These are phyloP conservation scores for Volucella zonaria DNA, from an alignment of 2,888 invertebrate genomes.

Conservation along the genomic window DNA sequence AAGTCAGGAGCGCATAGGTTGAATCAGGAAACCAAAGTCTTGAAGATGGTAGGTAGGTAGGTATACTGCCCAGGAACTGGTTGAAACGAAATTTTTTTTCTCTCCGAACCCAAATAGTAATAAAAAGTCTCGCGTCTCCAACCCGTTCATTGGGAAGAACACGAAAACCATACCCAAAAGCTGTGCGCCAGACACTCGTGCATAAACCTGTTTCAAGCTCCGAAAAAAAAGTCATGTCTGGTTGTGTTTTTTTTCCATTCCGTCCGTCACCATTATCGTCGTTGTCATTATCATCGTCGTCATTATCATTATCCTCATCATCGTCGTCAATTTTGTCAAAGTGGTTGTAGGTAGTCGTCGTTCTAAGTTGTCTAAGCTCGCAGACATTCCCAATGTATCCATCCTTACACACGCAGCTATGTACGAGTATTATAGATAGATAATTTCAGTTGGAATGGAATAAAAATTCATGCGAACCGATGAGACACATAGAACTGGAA, in stretches of 20 bases:
- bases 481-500: constrained; percentile 60
- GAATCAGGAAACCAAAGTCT: constrained; percentile 39
- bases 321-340: constrained; percentile 24
- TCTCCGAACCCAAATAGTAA: constrained; percentile 50
- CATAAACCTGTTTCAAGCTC: constrained; percentile 64
- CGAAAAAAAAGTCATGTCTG: constrained; percentile 65
- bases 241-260: constrained; percentile 53
- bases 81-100: constrained; percentile 41
- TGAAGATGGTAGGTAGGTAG: constrained; percentile 36
- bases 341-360: constrained; percentile 9
- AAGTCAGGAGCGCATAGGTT: neutral
- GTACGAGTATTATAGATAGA: constrained; percentile 30
- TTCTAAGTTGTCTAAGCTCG: constrained; percentile 55
- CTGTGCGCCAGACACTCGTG: constrained; percentile 56
- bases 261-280: constrained; percentile 8
- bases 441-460: constrained; percentile 32
- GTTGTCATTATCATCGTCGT: constrained; percentile 47
- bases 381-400: constrained; percentile 52
- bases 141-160: neutral
- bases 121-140: constrained; percentile 20
- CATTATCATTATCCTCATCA: constrained; percentile 49
- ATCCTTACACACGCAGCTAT: neutral
- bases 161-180: constrained; percentile 58
- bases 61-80: neutral
- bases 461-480: constrained; percentile 68